Conservation (phyloP, 2,797 vertebrate species). For the Syncerus caffer region DNA sequence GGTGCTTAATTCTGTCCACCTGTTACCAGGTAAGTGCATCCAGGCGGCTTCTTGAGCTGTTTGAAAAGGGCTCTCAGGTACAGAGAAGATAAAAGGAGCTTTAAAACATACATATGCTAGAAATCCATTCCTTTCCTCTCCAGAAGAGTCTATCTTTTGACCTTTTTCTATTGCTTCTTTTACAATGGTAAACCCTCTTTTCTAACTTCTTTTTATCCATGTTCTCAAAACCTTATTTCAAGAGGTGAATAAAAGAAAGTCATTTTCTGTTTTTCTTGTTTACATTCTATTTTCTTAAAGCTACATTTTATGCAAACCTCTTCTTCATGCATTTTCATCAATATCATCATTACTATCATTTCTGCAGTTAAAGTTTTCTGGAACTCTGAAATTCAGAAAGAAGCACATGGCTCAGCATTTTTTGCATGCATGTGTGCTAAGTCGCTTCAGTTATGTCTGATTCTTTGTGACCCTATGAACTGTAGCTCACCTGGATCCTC, state of each 20-base stretch:
- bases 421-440: background rate
- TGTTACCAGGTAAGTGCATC: conserved; percentile 58
- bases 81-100: conserved; percentile 57
- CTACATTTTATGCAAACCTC: background rate
- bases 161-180: conserved; percentile 10
- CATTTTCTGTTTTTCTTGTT: background rate
- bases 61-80: background rate
- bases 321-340: background rate
- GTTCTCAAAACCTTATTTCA: background rate
- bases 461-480: background rate
- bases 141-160: conserved; percentile 23
- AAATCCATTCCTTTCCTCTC: conserved; percentile 17
- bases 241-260: background rate
- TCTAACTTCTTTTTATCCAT: background rate
- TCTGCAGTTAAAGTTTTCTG: background rate
- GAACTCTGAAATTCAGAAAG: background rate
- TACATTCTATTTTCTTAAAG: background rate
- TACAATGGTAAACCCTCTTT: background rate
- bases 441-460: background rate
- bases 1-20: conserved; percentile 55
- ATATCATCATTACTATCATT: background rate
- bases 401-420: background rate
- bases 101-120: conserved; percentile 46
- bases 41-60: background rate
- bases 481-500: background rate